Percentiles rank a stretch among this genome's conserved stretches.
Conservation (phyloP, 2,888 invertebrate genomes). For the Drosophila peninsularis region DNA sequence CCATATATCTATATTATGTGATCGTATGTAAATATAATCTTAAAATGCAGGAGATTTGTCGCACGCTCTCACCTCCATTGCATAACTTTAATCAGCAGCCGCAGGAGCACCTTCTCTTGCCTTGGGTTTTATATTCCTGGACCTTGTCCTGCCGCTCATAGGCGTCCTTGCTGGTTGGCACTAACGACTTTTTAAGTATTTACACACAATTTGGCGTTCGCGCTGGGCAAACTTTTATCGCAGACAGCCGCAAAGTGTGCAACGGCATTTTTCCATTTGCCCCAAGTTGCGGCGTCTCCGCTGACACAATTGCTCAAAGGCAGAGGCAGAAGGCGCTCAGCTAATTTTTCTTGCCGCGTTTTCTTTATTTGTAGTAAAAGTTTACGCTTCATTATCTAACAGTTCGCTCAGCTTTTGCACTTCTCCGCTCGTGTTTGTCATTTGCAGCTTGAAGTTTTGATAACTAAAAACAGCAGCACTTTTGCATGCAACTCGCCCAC, state of each 20-base stretch:
- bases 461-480: constrained; percentile 25
- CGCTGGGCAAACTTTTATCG: constrained; percentile 57
- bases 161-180: constrained; percentile 43
- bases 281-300: constrained; percentile 23
- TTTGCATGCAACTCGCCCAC: constrained; percentile 22
- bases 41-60: no score
- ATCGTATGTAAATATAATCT: no score
- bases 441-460: constrained; percentile 46
- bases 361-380: constrained; percentile 49
- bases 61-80: background rate
- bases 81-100: background rate
- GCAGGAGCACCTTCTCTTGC: background rate
- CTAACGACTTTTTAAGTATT: constrained; percentile 80
- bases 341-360: constrained; percentile 45
- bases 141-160: constrained; percentile 26
- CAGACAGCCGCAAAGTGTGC: constrained; percentile 57
- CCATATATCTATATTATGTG: no score
- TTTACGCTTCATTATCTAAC: constrained; percentile 69
- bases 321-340: constrained; percentile 18
- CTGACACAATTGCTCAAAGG: constrained; percentile 60
- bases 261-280: constrained; percentile 39
- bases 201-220: constrained; percentile 71
- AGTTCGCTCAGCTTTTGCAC: constrained; percentile 16
- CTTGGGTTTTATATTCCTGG: constrained; percentile 10
- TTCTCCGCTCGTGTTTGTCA: constrained; percentile 37